Conservation (phyloP, 1,140 invertebrate species). For the Muscidifurax raptorellus region DNA sequence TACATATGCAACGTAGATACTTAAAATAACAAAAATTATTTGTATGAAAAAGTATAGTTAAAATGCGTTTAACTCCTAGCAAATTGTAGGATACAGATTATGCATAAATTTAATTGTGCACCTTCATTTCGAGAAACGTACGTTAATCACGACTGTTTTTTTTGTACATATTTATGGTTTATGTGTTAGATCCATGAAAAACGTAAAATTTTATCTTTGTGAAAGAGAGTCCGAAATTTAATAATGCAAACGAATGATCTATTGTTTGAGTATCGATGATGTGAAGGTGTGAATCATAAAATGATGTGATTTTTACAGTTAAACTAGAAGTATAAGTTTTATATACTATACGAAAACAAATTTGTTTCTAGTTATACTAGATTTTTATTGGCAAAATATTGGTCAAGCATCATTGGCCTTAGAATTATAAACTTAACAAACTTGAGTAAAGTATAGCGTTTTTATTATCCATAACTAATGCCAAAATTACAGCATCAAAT, state of each 20-base stretch:
- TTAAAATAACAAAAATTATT: slow-evolving; percentile 36
- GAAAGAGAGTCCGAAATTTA: not conserved
- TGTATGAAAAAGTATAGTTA: slow-evolving; percentile 28
- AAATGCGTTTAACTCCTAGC: not conserved
- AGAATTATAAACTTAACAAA: not conserved
- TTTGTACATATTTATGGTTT: slow-evolving; percentile 35
- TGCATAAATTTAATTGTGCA: slow-evolving; percentile 18
- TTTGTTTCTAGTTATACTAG: slow-evolving; percentile 32
- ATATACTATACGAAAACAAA: slow-evolving; percentile 11
- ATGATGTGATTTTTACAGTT: slow-evolving; percentile 17
- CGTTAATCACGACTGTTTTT: not conserved
- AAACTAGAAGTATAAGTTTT: slow-evolving; percentile 1
- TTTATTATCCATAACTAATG: no score
- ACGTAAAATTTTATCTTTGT: slow-evolving; percentile 9
- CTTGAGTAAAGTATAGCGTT: not conserved
- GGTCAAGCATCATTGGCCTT: slow-evolving; percentile 12
- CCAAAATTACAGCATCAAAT: slow-evolving; percentile 12
- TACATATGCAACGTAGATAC: slow-evolving; percentile 26
- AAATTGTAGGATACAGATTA: slow-evolving; percentile 7
- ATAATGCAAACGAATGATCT: not conserved
- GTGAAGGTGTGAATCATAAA: slow-evolving; percentile 12
- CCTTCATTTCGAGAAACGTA: slow-evolving; percentile 1
- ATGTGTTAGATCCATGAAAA: not conserved
- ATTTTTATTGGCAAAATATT: slow-evolving; percentile 41
- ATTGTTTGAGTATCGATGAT: not conserved